phyloP scores from a whole-genome alignment of 1,140 invertebrate species.

The Neodiprion pinetum region DNA sequence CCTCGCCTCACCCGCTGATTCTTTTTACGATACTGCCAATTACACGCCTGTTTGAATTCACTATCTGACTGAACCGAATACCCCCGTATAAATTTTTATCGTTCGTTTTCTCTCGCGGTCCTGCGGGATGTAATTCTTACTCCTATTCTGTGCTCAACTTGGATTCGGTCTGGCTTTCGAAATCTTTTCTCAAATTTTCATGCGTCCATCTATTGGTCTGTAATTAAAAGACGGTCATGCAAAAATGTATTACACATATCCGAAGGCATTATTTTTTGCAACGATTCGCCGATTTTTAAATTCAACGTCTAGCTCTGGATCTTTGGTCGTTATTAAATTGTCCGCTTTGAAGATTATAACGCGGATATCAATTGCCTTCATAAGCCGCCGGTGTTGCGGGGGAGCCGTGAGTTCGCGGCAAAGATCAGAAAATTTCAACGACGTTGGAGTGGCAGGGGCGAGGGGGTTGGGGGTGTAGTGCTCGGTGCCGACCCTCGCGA shows the following conservation, averaged over 20 bases:
- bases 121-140: neutral
- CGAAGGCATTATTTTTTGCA: no score
- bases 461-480: constrained; percentile 35
- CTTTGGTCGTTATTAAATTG: neutral
- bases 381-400: constrained; percentile 29
- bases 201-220: no score
- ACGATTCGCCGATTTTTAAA: neutral
- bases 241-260: no score
- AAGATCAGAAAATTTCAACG: constrained; percentile 51
- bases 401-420: constrained; percentile 45
- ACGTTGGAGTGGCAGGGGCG: neutral
- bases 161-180: neutral
- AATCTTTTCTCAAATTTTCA: no score
- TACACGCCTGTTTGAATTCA: constrained; percentile 63
- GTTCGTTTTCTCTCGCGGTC: constrained; percentile 20
- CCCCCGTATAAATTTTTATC: constrained; percentile 57
- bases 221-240: no score
- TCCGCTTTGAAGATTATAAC: constrained; percentile 13
- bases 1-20: constrained; percentile 38
- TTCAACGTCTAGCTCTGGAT: neutral
- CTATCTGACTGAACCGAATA: constrained; percentile 53
- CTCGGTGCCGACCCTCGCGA: constrained; percentile 45
- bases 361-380: constrained; percentile 38
- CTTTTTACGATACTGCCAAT: constrained; percentile 64
- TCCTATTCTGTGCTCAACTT: neutral